A percentile compares a stretch with the other conserved stretches of the same genome.
phyloP scores from a whole-genome alignment of 2,888 invertebrate genomes.

The Nomada ferruginata region DNA sequence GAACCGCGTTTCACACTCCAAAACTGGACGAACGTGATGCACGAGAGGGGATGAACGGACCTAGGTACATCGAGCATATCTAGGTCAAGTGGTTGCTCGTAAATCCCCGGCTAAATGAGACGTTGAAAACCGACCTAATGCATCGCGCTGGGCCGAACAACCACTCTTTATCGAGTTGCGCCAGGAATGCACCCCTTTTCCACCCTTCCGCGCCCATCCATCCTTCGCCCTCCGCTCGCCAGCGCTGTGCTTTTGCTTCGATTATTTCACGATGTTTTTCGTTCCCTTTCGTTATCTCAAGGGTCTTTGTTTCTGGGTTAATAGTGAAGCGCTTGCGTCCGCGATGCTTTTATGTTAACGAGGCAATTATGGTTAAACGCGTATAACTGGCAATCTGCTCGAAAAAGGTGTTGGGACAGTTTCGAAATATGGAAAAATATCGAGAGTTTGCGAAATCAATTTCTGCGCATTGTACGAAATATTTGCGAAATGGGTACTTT shows the following conservation, averaged over 20 bases:
- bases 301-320: background rate
- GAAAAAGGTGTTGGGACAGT: no score
- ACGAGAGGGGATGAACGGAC: constrained; percentile 50
- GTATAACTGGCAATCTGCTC: no score
- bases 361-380: no score
- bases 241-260: background rate
- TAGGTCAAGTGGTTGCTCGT: constrained; percentile 72
- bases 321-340: background rate
- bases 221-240: background rate
- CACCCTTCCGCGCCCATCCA: background rate
- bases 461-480: no score
- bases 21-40: constrained; percentile 47
- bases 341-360: no score
- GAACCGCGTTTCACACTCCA: constrained; percentile 65
- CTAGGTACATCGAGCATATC: constrained; percentile 72
- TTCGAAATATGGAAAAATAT: no score
- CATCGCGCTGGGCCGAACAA: constrained; percentile 60
- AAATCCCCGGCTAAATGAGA: constrained; percentile 78
- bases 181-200: constrained; percentile 34
- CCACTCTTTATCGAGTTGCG: constrained; percentile 53
- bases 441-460: no score
- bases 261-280: background rate
- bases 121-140: constrained; percentile 75
- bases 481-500: no score
- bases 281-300: background rate